A percentile compares a stretch with the other conserved stretches of the same genome.
Conservation (phyloP, 2,113 vertebrate genomes). For the Cariama cristata region DNA sequence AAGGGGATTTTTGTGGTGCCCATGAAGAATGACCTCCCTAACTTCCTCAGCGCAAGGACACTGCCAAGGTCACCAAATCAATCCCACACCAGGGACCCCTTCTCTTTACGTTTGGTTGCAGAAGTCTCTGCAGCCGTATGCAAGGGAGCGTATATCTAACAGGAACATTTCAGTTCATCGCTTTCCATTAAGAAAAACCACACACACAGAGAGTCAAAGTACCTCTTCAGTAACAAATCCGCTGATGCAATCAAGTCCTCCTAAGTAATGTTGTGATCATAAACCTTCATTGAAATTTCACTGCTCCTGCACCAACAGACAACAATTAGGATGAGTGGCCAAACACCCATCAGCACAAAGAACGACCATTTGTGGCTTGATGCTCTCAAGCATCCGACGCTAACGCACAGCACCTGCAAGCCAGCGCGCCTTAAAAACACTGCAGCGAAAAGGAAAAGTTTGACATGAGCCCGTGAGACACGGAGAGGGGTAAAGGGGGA, state of each 20-base stretch:
- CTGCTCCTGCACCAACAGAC: neutral
- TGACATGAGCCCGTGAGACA: neutral
- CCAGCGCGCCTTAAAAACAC: fast-evolving
- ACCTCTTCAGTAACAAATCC: neutral
- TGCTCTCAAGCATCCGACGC: fast-evolving
- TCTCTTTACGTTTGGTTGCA: neutral
- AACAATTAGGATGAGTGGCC: neutral
- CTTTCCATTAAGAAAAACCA: neutral
- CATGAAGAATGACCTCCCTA: neutral
- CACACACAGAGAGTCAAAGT: neutral
- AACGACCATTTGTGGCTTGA: neutral
- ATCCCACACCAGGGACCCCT: neutral
- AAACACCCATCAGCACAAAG: neutral
- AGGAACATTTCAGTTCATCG: neutral
- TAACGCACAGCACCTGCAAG: neutral
- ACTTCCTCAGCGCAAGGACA: neutral
- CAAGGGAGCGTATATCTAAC: neutral
- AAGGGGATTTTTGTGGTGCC: neutral
- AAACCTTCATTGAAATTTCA: neutral
- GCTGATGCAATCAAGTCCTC: neutral
- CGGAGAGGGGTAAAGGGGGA: neutral
- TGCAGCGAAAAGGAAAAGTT: neutral
- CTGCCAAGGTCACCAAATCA: neutral
- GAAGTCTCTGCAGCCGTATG: neutral
- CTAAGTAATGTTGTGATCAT: neutral